Conservation (phyloP, 1,140 invertebrate genomes). For the Sarcophaga peregrina region DNA sequence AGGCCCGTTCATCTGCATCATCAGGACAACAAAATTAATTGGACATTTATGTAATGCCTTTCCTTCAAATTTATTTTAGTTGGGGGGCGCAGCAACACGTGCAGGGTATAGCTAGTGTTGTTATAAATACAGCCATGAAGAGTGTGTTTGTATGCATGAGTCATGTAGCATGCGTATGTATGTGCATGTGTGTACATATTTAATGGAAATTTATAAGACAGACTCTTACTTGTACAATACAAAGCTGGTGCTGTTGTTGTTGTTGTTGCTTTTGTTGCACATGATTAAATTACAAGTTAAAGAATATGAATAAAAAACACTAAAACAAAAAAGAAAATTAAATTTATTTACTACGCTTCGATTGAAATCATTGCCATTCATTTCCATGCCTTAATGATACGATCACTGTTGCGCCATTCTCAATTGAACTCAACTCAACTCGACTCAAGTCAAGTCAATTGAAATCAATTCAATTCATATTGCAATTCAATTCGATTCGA, state of each 20-base stretch:
- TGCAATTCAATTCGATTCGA: not conserved
- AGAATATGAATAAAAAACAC: not conserved
- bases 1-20: no score
- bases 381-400: not conserved
- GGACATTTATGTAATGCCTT: no score
- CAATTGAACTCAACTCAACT: not conserved
- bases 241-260: constrained; percentile 29
- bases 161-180: not conserved
- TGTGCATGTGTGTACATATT: not conserved
- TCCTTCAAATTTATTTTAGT: no score
- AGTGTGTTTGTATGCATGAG: not conserved
- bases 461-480: constrained; percentile 1
- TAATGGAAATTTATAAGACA: not conserved
- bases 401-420: not conserved
- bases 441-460: no score
- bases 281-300: constrained; percentile 15
- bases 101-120: no score
- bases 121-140: not conserved
- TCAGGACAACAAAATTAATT: no score
- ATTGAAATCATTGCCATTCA: not conserved
- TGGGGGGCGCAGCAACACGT: no score
- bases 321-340: not conserved
- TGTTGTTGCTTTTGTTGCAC: constrained; percentile 22
- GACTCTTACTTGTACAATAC: not conserved
- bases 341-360: not conserved